Conservation (phyloP, 2,113 vertebrate species). For the Corydoras maculifer region DNA sequence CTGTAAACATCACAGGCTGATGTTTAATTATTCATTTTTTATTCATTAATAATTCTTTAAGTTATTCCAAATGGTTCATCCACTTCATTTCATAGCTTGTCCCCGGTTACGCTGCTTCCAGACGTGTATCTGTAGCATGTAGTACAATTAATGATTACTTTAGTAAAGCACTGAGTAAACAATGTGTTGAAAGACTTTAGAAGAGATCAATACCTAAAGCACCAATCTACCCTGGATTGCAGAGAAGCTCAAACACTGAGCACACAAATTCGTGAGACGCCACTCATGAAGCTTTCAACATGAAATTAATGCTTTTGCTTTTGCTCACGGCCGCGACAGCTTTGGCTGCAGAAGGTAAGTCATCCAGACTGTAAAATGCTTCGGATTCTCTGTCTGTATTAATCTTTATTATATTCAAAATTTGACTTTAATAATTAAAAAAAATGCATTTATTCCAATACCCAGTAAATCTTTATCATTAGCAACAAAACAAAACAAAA, state of each 20-base stretch:
- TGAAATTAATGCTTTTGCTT: conserved; percentile 58
- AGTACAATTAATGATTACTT: conserved; percentile 54
- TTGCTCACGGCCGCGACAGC: conserved; percentile 47
- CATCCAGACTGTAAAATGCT: background rate
- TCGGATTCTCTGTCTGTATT: background rate
- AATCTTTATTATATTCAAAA: background rate
- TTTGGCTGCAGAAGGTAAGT: conserved; percentile 62
- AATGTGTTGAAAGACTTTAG: conserved; percentile 45
- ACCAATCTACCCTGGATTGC: background rate
- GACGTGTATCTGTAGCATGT: background rate
- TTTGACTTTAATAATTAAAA: background rate
- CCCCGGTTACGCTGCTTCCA: too few species aligned
- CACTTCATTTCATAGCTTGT: too few species aligned
- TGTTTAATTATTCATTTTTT: too few species aligned
- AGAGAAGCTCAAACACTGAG: background rate
- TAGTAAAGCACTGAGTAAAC: conserved; percentile 45
- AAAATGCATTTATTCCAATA: too few species aligned
- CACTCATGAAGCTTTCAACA: conserved; percentile 38
- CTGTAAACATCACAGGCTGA: too few species aligned
- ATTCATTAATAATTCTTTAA: too few species aligned
- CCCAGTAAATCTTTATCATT: too few species aligned
- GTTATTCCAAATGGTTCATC: too few species aligned
- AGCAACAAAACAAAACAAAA: too few species aligned
- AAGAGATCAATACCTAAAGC: conserved; percentile 42
- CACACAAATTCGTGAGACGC: background rate